Base-by-base conservation (phyloP, 1,140 invertebrate genomes). In the Drosophila serrata region DNA sequence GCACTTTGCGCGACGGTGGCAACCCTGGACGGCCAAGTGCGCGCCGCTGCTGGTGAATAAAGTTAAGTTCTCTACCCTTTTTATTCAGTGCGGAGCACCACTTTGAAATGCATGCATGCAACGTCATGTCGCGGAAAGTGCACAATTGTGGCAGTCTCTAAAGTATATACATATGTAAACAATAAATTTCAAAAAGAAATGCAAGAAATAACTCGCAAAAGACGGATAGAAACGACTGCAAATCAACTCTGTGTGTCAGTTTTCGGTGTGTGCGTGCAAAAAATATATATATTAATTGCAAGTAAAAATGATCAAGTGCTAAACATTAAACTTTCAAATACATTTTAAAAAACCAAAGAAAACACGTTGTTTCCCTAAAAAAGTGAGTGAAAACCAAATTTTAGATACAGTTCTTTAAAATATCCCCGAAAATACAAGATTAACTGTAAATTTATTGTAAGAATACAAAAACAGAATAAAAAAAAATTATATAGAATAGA, bases 11-110 rank as follows among this genome's bases (percentile, higher is more conserved):
- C 40, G 75, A 51, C 65, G 45, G 63, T 75, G 84, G 85, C 84
- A 88, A 87, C 82, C 75, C 84, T 88, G 76, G 68, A 33, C 48
- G 64, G 22, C 39, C 43, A 39, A 78, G 68, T 61, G 56, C 79
- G 84, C 49, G 31, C 19, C 22, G 49, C 17, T 51, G 49, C 82
- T 88, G 80, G 84, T 77, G 81, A 88, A 91, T 69, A 63, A 55
- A 37, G 51, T 55, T 37, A 76, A 90, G 82, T 86, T 91, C 90
- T 91, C 85, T 91, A 91, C 90, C 90, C 90, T 86, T 91, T 91
- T 81, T 35, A 55, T 80, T 72, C 90, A 91, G 90, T 91, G 24
- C 75, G 79, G 74, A 90, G 76, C 90, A 90, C 79, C 85, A 91
- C 85, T 91, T 91, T 91, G 90, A 76, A 91, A 80, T 79, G 86